Evolutionary conservation across 2,888 invertebrate genomes (phyloP).

Genomic region (Sinentomon sp.): DNA sequence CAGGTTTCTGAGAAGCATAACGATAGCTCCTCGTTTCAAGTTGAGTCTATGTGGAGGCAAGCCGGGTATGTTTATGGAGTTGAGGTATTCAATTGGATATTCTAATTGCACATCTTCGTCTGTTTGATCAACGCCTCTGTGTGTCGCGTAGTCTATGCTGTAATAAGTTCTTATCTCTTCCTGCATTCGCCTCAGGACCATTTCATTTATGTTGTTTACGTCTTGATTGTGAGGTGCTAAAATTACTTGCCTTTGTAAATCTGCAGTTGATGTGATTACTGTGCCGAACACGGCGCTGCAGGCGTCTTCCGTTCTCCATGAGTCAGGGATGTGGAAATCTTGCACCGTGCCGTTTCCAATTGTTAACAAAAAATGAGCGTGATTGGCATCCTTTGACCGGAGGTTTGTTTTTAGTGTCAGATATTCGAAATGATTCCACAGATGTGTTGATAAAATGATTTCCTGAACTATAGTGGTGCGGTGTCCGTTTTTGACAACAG

Average conservation of each 20-base stretch:
- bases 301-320: too few species aligned
- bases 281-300: too few species aligned
- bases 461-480: conserved; percentile 6
- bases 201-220: conserved; percentile 8
- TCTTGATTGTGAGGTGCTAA: conserved; percentile 9
- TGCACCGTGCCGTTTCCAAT: conserved; percentile 10
- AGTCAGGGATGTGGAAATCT: too few species aligned
- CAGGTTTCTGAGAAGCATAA: conserved; percentile 14
- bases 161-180: conserved; percentile 5
- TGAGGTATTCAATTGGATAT: conserved; percentile 13
- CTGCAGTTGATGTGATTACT: too few species aligned
- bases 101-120: neutral
- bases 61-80: conserved; percentile 13
- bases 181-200: conserved; percentile 4
- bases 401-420: conserved; percentile 10
- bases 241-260: conserved; percentile 9
- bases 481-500: conserved; percentile 9
- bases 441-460: conserved; percentile 4
- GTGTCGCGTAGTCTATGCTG: conserved; percentile 11
- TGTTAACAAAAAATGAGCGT: conserved; percentile 5
- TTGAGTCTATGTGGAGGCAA: conserved; percentile 13
- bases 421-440: conserved; percentile 9
- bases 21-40: conserved; percentile 14
- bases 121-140: conserved; percentile 10
- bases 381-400: conserved; percentile 4